These are phyloP conservation scores for Nylanderia fulva DNA, from an alignment of 1,140 invertebrate genomes.

Conservation along the genomic window DNA sequence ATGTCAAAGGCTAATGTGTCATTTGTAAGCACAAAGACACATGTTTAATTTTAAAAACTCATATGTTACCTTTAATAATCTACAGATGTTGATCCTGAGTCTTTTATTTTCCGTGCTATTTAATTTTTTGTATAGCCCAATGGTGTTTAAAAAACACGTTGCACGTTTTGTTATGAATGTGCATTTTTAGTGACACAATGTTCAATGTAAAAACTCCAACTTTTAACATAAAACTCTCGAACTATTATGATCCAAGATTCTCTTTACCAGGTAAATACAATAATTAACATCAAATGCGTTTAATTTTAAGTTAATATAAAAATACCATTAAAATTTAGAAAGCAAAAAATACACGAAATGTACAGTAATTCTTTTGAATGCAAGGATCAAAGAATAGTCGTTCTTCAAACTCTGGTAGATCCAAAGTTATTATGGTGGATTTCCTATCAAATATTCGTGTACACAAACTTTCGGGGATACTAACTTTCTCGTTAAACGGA, in stretches of 20 bases:
- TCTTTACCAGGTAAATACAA: background rate
- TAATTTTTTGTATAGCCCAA: background rate
- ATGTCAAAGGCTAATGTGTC: conserved; percentile 49
- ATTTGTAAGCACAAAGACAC: background rate
- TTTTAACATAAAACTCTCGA: background rate
- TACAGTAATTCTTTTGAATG: background rate
- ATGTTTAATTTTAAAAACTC: conserved; percentile 30
- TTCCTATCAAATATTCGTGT: background rate
- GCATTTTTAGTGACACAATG: background rate
- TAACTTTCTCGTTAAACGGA: background rate
- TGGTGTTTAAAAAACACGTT: background rate
- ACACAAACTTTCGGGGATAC: background rate
- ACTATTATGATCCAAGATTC: background rate
- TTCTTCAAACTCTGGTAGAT: background rate
- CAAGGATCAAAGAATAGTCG: background rate
- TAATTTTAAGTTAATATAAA: background rate
- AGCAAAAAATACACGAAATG: no score
- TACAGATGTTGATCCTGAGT: background rate
- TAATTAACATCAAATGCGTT: conserved; percentile 10
- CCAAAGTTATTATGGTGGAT: background rate
- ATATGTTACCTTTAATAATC: background rate
- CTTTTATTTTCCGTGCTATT: background rate
- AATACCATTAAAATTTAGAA: background rate
- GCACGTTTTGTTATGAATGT: background rate
- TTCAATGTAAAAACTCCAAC: background rate